Evolutionary conservation across 37 sponge, comb jelly and placozoan genomes (phyloP), one percentile per base, ranked within the genome.

Genomic region (Amphimedon queenslandica): DNA sequence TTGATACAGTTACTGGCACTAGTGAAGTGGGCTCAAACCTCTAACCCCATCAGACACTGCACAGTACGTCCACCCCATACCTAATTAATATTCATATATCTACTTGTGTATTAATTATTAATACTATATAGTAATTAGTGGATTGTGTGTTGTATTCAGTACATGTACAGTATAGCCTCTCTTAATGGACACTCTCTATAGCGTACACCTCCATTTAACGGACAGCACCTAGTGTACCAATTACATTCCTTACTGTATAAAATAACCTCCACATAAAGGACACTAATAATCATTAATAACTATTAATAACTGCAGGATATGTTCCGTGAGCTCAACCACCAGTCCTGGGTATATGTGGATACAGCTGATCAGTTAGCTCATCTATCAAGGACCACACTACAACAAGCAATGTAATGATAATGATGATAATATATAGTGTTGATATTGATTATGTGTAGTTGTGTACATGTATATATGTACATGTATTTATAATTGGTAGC

Each of bases 1-100:
- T 76, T 96, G 11, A 81, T 96, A 42, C 80, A 94, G 16, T 70
- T 96, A 41, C 75, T 92, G 27, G 93, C 93, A 11, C 74, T 96
- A 3, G 96, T 96, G 58, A 92, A 96, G 47, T 96, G 96, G 96
- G 96, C 93, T 0, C 67, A 82, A 6, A 85, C 77, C 66, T 88
- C 96, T 8, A 73, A 75, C 34, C 84, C 77, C 24, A 75, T 96
- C 4, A 79, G 86, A 53, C 82, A 86, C 51, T 96, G 96, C 73
- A 47, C 80, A 27, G 95, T 90, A 41, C 83, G 88, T 73, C 65
- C 65, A 25, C 29, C n/a, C n/a, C n/a, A n/a, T 63, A 11, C 11
- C 55, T 53, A 53, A 53, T 16, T 53, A 53, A 53, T 21, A 53
- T 20, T 53, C 24, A 33, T 30, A n/a, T 5, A 30, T 66, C 37